phyloP scores from a whole-genome alignment of 2,888 invertebrate species.

The Heliconius ismenius region DNA sequence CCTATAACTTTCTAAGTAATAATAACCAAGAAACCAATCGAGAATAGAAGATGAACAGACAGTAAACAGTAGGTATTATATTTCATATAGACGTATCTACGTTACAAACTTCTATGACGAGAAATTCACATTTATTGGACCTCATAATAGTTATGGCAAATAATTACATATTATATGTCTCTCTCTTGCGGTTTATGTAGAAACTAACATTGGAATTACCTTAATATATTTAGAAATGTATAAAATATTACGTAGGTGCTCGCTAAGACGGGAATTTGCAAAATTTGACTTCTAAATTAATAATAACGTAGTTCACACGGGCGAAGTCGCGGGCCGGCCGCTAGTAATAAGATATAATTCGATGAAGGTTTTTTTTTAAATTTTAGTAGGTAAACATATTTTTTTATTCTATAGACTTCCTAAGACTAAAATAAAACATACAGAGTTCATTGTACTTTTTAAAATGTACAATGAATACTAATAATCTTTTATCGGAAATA shows the following conservation, averaged over 20 bases:
- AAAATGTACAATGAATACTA: conserved; percentile 34
- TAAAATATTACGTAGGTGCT: no score
- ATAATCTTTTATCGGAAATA: conserved; percentile 35
- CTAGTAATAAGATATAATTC: no score
- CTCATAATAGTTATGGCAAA: not conserved
- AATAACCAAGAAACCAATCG: not conserved
- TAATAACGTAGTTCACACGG: no score
- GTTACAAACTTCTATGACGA: not conserved
- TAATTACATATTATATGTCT: not conserved
- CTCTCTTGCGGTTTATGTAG: not conserved
- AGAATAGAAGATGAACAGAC: not conserved
- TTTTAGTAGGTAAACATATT: not conserved
- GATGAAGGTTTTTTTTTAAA: not conserved
- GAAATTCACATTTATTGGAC: conserved; percentile 12
- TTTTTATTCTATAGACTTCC: not conserved
- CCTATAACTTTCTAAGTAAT: not conserved
- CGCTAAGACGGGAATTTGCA: no score
- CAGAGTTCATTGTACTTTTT: conserved; percentile 33
- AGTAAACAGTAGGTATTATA: not conserved
- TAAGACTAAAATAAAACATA: not conserved
- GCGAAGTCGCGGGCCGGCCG: no score
- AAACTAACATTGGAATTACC: not conserved
- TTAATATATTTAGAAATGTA: no score
- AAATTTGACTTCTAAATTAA: no score
- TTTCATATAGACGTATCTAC: not conserved